Percentiles rank a stretch among this genome's conserved stretches.
Evolutionary conservation across 2,888 invertebrate genomes (phyloP).

Genomic region (Dorcus hopei): DNA sequence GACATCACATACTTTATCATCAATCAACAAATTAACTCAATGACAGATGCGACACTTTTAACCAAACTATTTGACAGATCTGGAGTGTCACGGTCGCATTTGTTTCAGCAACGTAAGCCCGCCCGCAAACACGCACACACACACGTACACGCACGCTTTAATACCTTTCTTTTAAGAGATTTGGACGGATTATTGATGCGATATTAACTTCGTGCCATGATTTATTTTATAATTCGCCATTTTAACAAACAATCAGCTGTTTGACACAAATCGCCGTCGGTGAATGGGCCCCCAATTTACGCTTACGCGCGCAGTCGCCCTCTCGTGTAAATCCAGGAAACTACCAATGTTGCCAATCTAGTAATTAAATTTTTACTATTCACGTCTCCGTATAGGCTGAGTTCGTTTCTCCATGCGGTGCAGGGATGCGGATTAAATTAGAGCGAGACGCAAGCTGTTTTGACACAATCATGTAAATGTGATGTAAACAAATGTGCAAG

Average conservation of each 20-base stretch:
- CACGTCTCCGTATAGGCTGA: no score
- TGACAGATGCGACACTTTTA: constrained; percentile 18
- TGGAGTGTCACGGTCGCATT: neutral
- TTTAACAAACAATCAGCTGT: constrained; percentile 45
- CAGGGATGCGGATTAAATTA: no score
- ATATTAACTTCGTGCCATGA: constrained; percentile 28
- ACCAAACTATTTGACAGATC: constrained; percentile 26
- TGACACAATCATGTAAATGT: no score
- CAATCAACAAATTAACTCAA: neutral
- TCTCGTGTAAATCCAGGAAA: no score
- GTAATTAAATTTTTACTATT: no score
- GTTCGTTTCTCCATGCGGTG: no score
- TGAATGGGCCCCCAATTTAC: no score
- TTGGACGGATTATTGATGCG: constrained; percentile 39
- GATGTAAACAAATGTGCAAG: no score
- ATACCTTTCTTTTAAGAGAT: neutral
- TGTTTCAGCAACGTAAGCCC: neutral
- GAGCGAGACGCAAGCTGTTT: no score
- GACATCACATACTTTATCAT: no score
- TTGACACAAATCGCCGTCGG: constrained; percentile 20
- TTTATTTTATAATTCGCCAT: constrained; percentile 38
- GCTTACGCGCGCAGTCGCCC: no score
- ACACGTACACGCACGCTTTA: neutral
- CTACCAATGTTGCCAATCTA: no score
- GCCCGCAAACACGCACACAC: neutral